Evolutionary conservation across 1,140 invertebrate genomes (phyloP), one percentile per base, ranked within the genome.

Genomic region (Formica exsecta): DNA sequence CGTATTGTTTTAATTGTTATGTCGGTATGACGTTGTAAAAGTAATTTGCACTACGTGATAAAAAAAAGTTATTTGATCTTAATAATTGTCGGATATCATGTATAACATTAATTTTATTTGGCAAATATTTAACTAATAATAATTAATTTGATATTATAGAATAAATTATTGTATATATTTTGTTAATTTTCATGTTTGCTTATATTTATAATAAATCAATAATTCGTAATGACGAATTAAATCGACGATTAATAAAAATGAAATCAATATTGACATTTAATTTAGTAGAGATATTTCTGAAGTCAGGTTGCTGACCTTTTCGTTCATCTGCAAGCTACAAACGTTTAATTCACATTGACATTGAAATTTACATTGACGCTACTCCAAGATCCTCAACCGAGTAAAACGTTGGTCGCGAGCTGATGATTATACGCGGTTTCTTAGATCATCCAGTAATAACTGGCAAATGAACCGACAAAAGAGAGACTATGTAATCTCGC

Each of bases 391-490:
- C 2, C 48, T 80, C 36, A 48, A 48, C 13, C 22, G n/a, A 70
- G 8, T 41, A 38, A 54, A 57, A 38, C 32, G 16, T 36, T 36
- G n/a, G 9, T 80, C 48, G 48, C 22, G 22, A 80, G 16, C 29
- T 41, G 36, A 3, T 70, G 77, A 80, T 71, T 80, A 70, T 8
- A 38, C 66, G 22, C 16, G 4, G 22, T 71, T 36, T 80, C 65
- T 71, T 38, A 57, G 57, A 48, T 70, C 36, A 57, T 80, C 22
- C 16, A 41, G 38, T n/a, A 71, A 44, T 70, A 80, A 70, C 29
- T n/a, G 48, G 22, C 22, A 80, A 80, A 57, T 59, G 36, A 80
- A 71, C 71, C 16, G 48, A 9, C 44, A 32, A 68, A 80, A 54
- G 8, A 29, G 8, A 29, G 8, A n/a, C 16, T 70, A 70, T 7